Conservation (phyloP, 30 jellyfish, hydroid and myxozoan genomes). For the Pseudorhiza aurosa region DNA sequence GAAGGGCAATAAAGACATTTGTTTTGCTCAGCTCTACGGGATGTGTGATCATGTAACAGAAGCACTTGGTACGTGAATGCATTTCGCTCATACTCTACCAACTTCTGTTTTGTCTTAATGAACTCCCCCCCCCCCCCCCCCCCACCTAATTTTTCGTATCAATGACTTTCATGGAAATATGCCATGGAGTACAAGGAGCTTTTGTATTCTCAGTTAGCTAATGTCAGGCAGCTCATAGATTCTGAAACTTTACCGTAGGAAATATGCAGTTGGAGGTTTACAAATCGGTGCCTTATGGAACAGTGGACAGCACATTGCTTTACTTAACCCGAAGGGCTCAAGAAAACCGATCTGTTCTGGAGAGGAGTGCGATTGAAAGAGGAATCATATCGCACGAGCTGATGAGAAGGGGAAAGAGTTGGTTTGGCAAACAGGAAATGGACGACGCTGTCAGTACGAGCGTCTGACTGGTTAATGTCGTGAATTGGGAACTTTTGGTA, state of each 20-base stretch:
- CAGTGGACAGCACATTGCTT: conserved; percentile 84
- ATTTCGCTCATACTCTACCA: too few species aligned
- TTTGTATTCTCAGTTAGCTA: too few species aligned
- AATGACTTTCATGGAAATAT: too few species aligned
- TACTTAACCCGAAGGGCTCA: conserved; percentile 91
- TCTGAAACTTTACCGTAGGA: conserved; percentile 42
- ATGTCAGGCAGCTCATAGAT: too few species aligned
- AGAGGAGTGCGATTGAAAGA: conserved; percentile 66
- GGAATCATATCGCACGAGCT: conserved; percentile 61
- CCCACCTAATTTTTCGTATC: too few species aligned
- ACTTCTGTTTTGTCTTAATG: too few species aligned
- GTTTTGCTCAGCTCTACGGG: conserved; percentile 95
- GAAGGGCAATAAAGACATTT: conserved; percentile 6
- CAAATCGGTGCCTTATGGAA: conserved; percentile 96
- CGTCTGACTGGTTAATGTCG: too few species aligned
- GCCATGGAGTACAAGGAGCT: too few species aligned
- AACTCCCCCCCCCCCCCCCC: too few species aligned
- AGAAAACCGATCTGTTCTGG: conserved; percentile 88
- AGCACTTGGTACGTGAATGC: conserved; percentile 77
- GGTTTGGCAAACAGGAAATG: too few species aligned
- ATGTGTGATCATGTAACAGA: conserved; percentile 95
- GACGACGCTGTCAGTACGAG: neutral
- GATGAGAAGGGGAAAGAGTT: conserved; percentile 2
- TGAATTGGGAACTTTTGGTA: too few species aligned
- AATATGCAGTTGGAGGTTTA: conserved; percentile 68